Evolutionary conservation across 1,140 invertebrate species (phyloP).

Genomic region (Apocrypta bakeri): DNA sequence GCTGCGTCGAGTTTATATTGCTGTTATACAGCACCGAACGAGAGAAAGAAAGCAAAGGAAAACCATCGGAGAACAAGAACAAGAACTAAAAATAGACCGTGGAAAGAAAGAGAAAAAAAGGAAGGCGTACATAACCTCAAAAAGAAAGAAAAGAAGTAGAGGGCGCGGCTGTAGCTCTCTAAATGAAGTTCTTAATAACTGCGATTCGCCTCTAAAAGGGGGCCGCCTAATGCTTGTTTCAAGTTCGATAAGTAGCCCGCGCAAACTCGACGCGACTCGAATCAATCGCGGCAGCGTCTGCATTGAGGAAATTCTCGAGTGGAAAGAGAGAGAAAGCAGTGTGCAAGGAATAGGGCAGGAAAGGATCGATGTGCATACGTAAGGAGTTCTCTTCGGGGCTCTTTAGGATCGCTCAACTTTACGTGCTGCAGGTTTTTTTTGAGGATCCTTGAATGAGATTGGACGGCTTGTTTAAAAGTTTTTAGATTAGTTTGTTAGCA

Average conservation of each 20-base stretch:
- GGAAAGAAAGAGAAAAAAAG: conserved; percentile 1
- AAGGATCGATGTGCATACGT: conserved; percentile 33
- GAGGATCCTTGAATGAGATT: neutral
- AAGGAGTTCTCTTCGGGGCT: neutral
- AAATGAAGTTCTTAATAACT: conserved; percentile 65
- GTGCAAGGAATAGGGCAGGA: neutral
- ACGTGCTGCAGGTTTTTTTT: neutral
- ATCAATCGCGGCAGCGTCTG: conserved; percentile 42
- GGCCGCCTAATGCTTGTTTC: conserved; percentile 27
- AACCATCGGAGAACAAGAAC: conserved; percentile 8
- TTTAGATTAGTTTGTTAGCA: neutral
- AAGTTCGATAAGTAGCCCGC: conserved; percentile 53
- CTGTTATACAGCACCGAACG: conserved; percentile 24
- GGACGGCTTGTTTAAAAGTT: neutral
- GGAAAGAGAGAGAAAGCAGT: too few relatives aligned
- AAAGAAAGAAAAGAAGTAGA: conserved; percentile 20
- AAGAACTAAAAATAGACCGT: neutral
- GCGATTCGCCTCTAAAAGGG: conserved; percentile 41
- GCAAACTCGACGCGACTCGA: conserved; percentile 39
- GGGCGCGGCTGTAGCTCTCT: conserved; percentile 24
- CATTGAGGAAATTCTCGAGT: conserved; percentile 24
- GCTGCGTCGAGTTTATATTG: conserved; percentile 52
- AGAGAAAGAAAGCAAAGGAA: conserved; percentile 45
- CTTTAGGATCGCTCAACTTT: neutral
- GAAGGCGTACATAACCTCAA: neutral